Evolutionary conservation across 2,113 vertebrate genomes (phyloP).

Genomic region (Rattus norvegicus): DNA sequence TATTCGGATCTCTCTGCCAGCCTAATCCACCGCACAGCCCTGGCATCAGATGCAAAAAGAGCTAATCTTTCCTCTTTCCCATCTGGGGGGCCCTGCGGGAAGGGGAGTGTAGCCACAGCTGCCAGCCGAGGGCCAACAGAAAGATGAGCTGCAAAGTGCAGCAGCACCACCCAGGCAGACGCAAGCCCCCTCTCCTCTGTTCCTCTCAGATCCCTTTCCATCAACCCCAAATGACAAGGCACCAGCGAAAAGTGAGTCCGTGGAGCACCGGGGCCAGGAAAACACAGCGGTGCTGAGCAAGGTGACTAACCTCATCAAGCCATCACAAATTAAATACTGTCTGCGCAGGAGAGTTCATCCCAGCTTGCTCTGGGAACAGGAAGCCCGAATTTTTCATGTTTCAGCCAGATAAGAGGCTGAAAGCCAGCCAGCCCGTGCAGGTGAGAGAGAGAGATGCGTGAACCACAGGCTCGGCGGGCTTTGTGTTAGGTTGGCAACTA

Average conservation of each 20-base stretch:
- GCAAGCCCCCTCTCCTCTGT: neutral
- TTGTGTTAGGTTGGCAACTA: slow-evolving; percentile 30
- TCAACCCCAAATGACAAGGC: slow-evolving; percentile 47
- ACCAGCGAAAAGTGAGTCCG: slow-evolving; percentile 32
- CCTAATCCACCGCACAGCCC: slow-evolving; percentile 74
- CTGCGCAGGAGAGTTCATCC: slow-evolving; percentile 51
- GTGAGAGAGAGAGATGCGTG: slow-evolving; percentile 12
- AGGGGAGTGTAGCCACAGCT: slow-evolving; percentile 20
- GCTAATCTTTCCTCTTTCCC: slow-evolving; percentile 72
- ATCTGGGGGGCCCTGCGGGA: neutral
- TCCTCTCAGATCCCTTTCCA: slow-evolving; percentile 15
- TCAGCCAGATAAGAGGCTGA: slow-evolving; percentile 58
- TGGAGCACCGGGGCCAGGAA: neutral
- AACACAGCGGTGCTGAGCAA: slow-evolving; percentile 50
- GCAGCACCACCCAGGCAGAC: neutral
- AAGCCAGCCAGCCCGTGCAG: slow-evolving; percentile 21
- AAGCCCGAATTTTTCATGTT: slow-evolving; percentile 18
- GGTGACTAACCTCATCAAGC: slow-evolving; percentile 78
- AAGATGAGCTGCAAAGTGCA: slow-evolving; percentile 30
- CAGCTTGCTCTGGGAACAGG: slow-evolving; percentile 48
- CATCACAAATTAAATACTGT: slow-evolving; percentile 74
- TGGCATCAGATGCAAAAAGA: slow-evolving; percentile 65
- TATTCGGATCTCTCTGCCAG: slow-evolving; percentile 69
- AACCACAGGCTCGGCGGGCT: neutral
- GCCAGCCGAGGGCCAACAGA: slow-evolving; percentile 29